Percentiles rank a stretch among this genome's conserved stretches.
phyloP scores from a whole-genome alignment of 2,888 invertebrate species.

The Cantharis flavilabris region DNA sequence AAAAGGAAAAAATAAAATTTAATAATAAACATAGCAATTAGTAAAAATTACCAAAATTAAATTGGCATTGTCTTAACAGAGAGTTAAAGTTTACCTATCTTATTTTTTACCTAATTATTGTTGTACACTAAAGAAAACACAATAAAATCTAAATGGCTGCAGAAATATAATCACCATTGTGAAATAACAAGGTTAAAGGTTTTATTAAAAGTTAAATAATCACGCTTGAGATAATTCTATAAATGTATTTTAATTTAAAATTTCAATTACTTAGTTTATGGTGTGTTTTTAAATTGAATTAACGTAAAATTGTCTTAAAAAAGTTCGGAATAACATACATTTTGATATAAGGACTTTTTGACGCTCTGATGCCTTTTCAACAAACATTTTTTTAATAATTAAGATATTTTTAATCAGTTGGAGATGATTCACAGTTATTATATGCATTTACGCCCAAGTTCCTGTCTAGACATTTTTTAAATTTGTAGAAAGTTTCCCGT shows the following conservation, averaged over 20 bases:
- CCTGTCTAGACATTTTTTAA: background rate
- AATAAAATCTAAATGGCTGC: background rate
- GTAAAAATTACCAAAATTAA: background rate
- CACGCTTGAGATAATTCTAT: background rate
- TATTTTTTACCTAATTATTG: background rate
- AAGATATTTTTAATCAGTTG: background rate
- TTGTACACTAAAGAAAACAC: background rate
- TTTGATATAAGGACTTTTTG: no score
- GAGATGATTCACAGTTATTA: no score
- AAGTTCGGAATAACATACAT: no score
- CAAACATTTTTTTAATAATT: no score
- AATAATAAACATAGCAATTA: background rate
- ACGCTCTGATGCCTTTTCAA: no score
- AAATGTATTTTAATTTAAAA: background rate
- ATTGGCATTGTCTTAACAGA: background rate
- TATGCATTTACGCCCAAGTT: background rate
- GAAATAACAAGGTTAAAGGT: background rate
- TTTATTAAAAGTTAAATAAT: background rate
- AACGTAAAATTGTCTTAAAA: background rate
- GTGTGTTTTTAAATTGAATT: background rate
- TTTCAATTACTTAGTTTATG: background rate
- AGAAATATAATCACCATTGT: background rate
- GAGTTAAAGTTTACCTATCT: background rate
- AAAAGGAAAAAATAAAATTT: background rate
- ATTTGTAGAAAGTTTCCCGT: background rate